Conservation (phyloP, 2,888 invertebrate genomes). For the Campoplex capitator region DNA sequence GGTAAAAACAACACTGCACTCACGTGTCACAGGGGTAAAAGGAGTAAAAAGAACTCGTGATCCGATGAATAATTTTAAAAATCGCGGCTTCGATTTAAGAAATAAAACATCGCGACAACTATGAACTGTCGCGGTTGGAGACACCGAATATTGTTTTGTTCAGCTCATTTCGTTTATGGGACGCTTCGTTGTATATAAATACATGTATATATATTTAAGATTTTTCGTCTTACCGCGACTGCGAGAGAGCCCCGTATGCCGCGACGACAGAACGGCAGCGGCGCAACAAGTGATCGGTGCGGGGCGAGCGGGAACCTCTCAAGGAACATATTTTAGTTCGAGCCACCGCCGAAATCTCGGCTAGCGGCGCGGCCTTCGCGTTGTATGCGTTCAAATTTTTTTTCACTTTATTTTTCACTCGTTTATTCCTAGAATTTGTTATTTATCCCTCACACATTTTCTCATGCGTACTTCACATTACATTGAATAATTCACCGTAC, state of each 20-base stretch:
- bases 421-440: background rate
- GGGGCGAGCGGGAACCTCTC: constrained; percentile 55
- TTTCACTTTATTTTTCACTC: background rate
- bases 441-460: background rate
- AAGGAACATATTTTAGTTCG: constrained; percentile 62
- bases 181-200: constrained; percentile 27
- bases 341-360: constrained; percentile 46
- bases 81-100: background rate
- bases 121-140: constrained; percentile 13
- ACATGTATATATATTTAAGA: constrained; percentile 9
- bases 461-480: background rate
- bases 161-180: background rate
- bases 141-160: background rate
- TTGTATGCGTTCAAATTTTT: background rate
- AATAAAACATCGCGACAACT: background rate
- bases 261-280: constrained; percentile 76
- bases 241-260: constrained; percentile 65
- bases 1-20: constrained; percentile 42
- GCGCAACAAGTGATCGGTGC: constrained; percentile 80
- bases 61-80: background rate
- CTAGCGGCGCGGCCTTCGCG: constrained; percentile 32
- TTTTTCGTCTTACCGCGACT: constrained; percentile 66
- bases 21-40: constrained; percentile 23
- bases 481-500: background rate
- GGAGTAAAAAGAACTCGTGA: background rate